Conservation (phyloP, 2,888 invertebrate species). For the Microplitis manilae region DNA sequence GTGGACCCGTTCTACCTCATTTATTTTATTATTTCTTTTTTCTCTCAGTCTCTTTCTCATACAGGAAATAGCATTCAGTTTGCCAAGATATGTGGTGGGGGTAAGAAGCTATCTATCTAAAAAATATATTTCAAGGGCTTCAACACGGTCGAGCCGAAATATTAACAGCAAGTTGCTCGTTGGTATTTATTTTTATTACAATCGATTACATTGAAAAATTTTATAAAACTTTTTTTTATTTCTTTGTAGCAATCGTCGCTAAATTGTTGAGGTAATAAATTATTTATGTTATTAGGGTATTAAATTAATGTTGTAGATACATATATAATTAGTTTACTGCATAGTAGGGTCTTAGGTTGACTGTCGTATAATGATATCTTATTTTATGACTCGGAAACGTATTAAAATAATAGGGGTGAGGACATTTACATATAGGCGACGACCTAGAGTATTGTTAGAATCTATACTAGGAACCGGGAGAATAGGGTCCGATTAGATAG, state of each 20-base stretch:
- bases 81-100: not conserved
- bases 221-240: too few species aligned
- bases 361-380: not conserved
- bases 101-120: not conserved
- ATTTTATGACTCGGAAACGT: not conserved
- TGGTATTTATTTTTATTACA: not conserved
- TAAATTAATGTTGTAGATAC: too few species aligned
- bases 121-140: conserved; percentile 8
- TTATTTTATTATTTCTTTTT: not conserved
- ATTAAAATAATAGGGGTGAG: conserved; percentile 5
- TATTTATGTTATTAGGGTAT: too few species aligned
- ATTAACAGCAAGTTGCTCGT: not conserved
- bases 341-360: not conserved
- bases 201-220: too few species aligned
- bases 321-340: not conserved
- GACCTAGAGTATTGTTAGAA: not conserved
- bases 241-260: too few species aligned
- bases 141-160: not conserved
- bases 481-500: conserved; percentile 40
- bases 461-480: conserved; percentile 28
- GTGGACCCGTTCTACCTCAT: not conserved
- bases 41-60: not conserved
- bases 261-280: too few species aligned
- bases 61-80: not conserved
- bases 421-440: conserved; percentile 29